Evolutionary conservation across 2,888 invertebrate species (phyloP), one percentile per base, ranked within the genome.

Genomic region (Teleiodes luculella): DNA sequence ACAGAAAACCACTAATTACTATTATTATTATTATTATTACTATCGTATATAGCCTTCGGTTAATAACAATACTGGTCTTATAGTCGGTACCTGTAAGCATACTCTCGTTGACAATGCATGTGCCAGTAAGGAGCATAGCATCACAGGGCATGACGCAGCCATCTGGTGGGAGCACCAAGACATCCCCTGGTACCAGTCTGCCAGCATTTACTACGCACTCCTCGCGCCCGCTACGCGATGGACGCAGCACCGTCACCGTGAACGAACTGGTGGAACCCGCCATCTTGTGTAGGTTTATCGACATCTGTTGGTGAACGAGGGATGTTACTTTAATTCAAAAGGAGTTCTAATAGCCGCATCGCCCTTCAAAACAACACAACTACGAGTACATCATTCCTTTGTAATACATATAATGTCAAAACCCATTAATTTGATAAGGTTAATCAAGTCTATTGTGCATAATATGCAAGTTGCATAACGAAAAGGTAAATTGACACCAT

Each of bases 61-160:
- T n/a, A n/a, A n/a, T n/a, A n/a, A n/a, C n/a, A n/a, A n/a, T n/a
- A n/a, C n/a, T n/a, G n/a, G n/a, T n/a, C n/a, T n/a, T n/a, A n/a
- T 37, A 8, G n/a, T 16, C 16, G 11, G 69, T 76, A 95, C 96
- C 97, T 59, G 98, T 98, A 3, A 98, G 92, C 95, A 97, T 97
- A 73, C 96, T 96, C 83, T 98, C 98, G 76, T 98, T 97, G 55
- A 98, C 96, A 64, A 98, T 96, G 71, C 96, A 97, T 39, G 94
- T 94, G 41, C 98, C 98, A 18, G 94, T 93, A 18, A 97, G 87
- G 24, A 98, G 87, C 60, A 97, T 93, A 8, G 96, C 97, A 78
- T 98, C 98, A 82, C 95, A 95, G 1, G 93, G 92, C 90, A 96
- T 93, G 11, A 93, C 87, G 72, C 95, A 95, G 47, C 96, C 96